Evolutionary conservation across 2,797 vertebrate genomes (phyloP), one percentile per base, ranked within the genome.

Genomic region (Emys orbicularis): DNA sequence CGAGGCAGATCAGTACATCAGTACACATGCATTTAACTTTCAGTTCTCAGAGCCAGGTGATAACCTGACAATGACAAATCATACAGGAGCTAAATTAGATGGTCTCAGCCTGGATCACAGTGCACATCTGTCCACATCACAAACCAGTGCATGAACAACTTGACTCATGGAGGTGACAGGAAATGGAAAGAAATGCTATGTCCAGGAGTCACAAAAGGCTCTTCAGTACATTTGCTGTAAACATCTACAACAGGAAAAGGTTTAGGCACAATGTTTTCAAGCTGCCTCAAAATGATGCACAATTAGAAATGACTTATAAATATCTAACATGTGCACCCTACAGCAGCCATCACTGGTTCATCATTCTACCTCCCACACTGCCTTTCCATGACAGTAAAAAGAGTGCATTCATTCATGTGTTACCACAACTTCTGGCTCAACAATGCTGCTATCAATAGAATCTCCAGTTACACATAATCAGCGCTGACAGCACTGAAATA

Each of bases 251-350:
- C 59, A 61, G 37, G 5, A 27, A 34, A 8, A 50, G 61, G 5
- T 50, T 41, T 57, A 13, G 0, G n/a, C 21, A 12, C 12, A 25
- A 0, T 0, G 1, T 2, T 61, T 53, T 15, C 5, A 25, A 1
- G 1, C 65, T 37, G 12, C 0, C 61, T 21, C 13, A 1, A 12
- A 41, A 68, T 0, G 21, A n/a, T 56, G 61, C 37, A 5, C 19
- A 41, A 56, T 47, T 29, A n/a, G 50, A 82, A 74, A 53, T 59
- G 29, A 27, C 54, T 52, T n/a, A 13, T 3, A 37, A 65, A 3
- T 16, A 6, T 5, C 27, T 47, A 0, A 37, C 11, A n/a, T 3
- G 3, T 6, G 18, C 34, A 72, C 34, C 8, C 3, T 0, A 76
- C 23, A 68, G 27, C 12, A 37, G 34, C 9, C 13, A 19, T 8